phyloP scores from a whole-genome alignment of 2,888 invertebrate species.

The Marasmarcha lunaedactyla region DNA sequence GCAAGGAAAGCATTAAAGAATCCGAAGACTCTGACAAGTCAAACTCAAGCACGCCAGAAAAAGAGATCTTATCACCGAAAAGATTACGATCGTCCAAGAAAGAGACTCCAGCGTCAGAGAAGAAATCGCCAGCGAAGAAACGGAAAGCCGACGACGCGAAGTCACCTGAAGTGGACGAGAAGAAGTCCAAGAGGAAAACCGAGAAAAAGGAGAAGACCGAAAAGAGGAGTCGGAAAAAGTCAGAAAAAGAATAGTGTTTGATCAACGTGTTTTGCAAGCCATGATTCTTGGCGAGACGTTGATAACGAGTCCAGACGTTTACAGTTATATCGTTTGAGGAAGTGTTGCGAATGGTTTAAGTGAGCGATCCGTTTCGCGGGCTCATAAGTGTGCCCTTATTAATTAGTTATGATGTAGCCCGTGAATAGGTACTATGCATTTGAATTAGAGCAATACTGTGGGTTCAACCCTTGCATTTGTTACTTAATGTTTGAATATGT shows the following conservation, averaged over 20 bases:
- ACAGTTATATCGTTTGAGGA: too few species aligned
- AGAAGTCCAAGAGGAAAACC: slow-evolving; percentile 19
- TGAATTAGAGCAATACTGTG: too few species aligned
- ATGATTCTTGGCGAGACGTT: slow-evolving; percentile 17
- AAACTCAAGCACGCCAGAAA: slow-evolving; percentile 26
- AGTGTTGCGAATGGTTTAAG: too few species aligned
- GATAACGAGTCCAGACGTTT: too few species aligned
- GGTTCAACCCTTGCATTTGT: too few species aligned
- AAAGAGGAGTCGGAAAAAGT: slow-evolving; percentile 41
- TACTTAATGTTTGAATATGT: too few species aligned
- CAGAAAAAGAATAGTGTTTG: slow-evolving; percentile 61
- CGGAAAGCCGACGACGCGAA: slow-evolving; percentile 34
- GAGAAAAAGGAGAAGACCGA: slow-evolving; percentile 29
- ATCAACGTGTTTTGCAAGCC: slow-evolving; percentile 42
- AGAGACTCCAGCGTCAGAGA: slow-evolving; percentile 28
- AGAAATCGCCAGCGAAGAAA: slow-evolving; percentile 39
- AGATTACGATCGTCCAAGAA: slow-evolving; percentile 46
- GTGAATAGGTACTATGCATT: too few species aligned
- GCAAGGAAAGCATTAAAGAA: slow-evolving; percentile 16
- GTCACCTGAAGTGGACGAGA: slow-evolving; percentile 31
- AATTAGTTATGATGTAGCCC: too few species aligned
- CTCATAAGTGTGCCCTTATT: too few species aligned
- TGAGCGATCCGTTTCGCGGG: too few species aligned
- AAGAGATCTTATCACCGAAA: slow-evolving; percentile 36
- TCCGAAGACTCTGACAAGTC: slow-evolving; percentile 19